phyloP scores from a whole-genome alignment of 2,113 vertebrate species.

The Glaucomys volans region DNA sequence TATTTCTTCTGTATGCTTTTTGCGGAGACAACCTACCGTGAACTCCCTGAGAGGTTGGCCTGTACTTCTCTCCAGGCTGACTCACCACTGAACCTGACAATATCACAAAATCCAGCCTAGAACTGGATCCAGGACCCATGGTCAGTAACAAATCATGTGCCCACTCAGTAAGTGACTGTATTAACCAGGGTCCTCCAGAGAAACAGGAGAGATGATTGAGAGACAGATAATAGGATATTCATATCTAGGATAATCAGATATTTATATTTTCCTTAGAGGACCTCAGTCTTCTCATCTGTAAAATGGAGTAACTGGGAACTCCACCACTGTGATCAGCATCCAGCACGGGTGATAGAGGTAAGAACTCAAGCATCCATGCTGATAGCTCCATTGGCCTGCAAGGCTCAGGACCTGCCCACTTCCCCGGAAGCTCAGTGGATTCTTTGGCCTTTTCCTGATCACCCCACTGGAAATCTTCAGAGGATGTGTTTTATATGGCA shows the following conservation, averaged over 20 bases:
- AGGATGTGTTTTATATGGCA: background rate
- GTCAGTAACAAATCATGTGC: background rate
- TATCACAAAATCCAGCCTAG: background rate
- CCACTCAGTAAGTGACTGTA: background rate
- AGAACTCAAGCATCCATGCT: background rate
- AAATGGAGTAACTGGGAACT: background rate
- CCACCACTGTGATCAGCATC: background rate
- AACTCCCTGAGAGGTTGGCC: background rate
- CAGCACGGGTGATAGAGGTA: background rate
- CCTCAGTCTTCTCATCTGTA: background rate
- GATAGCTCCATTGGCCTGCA: background rate
- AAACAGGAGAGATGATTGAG: background rate
- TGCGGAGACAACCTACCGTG: background rate
- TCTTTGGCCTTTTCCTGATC: background rate
- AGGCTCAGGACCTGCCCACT: background rate
- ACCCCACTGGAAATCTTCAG: background rate
- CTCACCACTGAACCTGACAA: background rate
- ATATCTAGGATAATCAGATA: background rate
- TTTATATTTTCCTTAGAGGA: background rate
- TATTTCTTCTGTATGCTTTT: background rate
- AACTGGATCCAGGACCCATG: background rate
- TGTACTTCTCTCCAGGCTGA: background rate
- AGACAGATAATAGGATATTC: background rate
- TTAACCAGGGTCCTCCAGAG: background rate
- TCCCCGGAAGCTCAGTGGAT: accelerated